Base-by-base conservation (phyloP, 2,888 invertebrate species). In the Amorpha juglandis region DNA sequence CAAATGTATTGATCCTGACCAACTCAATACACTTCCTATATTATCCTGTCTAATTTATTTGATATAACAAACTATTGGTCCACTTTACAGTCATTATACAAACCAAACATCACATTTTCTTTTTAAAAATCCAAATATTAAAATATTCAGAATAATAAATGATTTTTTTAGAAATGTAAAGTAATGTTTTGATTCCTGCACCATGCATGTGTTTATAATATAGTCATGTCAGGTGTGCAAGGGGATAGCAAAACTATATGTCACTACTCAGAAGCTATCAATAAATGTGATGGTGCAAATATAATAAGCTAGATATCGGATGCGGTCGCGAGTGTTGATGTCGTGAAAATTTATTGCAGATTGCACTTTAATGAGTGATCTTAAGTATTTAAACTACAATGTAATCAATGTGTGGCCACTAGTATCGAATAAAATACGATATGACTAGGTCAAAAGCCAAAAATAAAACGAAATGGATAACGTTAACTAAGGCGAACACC, bases 1-100 rank as follows among this genome's bases (percentile, higher is more conserved):
- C 14, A 19, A 33, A 62, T 47, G 62, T 62, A 62, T 62, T 62
- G 62, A 62, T 62, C 19, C 21, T 19, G 38, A 42, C 45, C 21
- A n/a, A 16, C 50, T 27, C 33, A 33, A 50, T 50, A 16, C 35
- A 38, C 16, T 55, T 38, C 55, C 35, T 58, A 42, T 58, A 14
- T 16, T 19, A 12, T 58, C 19, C 19, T 19, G 38, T 42, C 42
- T 42, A 19, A 58, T 12, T 42, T 42, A 4, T 38, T 55, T 16
- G 6, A 16, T 16, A 19, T 6, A 12, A 7, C 38, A 58, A 58
- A 16, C 42, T 19, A 58, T 38, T 58, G 38, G 11, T 12, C 12
- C 19, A 42, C 12, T 19, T 12, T 11, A 16, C 38, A 12, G 16
- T 38, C 6, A 11, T 9, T 19, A 38, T 11, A 38, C 35, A 11